Evolutionary conservation across 1,140 invertebrate genomes (phyloP).

Genomic region (Anthonomus grandis): DNA sequence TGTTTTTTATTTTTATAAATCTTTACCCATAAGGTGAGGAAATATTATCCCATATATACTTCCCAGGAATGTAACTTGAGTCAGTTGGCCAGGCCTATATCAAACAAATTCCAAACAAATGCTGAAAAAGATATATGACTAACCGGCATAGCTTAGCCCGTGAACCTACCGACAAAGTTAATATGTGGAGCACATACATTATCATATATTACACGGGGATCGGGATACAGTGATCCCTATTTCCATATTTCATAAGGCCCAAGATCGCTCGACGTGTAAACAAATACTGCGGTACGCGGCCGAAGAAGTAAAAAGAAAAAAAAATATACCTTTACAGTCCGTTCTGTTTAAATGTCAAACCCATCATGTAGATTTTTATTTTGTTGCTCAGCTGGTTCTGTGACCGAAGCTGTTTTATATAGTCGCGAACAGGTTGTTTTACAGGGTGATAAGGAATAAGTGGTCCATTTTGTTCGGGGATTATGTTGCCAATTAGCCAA

Average conservation of each 20-base stretch:
- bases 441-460: constrained; percentile 16
- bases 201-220: constrained; percentile 36
- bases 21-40: too few relatives aligned
- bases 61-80: too few relatives aligned
- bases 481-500: constrained; percentile 13
- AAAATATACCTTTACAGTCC: constrained; percentile 26
- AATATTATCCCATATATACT: too few relatives aligned
- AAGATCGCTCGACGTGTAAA: constrained; percentile 21
- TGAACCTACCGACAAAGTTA: constrained; percentile 36
- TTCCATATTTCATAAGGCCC: constrained; percentile 4
- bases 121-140: too few relatives aligned
- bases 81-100: too few relatives aligned
- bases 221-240: constrained; percentile 7
- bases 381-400: constrained; percentile 26
- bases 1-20: too few relatives aligned
- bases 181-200: constrained; percentile 41
- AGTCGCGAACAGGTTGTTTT: constrained; percentile 16
- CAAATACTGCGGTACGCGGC: constrained; percentile 21
- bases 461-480: neutral
- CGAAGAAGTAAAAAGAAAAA: constrained; percentile 19
- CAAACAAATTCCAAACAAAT: too few relatives aligned
- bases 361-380: constrained; percentile 29
- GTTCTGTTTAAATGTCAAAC: constrained; percentile 29
- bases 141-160: constrained; percentile 8
- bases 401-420: constrained; percentile 21